Base-by-base conservation (phyloP, 1,140 invertebrate genomes). In the Brevipalpus yothersi region DNA sequence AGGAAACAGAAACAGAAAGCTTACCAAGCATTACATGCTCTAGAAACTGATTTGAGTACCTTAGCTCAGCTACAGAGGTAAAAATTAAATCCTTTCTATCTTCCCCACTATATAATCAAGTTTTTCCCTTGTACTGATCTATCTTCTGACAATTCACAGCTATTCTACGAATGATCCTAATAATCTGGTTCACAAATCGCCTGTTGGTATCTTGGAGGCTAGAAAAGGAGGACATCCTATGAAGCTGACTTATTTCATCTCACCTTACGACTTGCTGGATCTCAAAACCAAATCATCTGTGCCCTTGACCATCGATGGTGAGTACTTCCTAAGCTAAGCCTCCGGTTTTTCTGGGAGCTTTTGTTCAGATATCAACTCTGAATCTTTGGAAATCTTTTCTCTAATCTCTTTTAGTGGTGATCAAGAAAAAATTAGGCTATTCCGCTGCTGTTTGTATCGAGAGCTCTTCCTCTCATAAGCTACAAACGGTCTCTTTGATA, bases 201-300 rank as follows among this genome's bases (percentile, higher is more conserved):
- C 87, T 41, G 82, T 94, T 63, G 91, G 90, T 39, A 72, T 78
- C 53, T 63, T 78, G 31, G 67, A 75, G 61, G 71, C 71, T 39
- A 63, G 77, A 42, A 68, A 71, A 63, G 76, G 76, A 65, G 77
- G 75, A 73, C 86, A 91, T 69, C 83, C 89, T 0, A 87, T 93
- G 83, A 85, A 85, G 66, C 70, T 95, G 13, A 91, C 86, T 0
- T 96, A 92, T 70, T 93, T 93, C 69, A 84, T 94, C 19, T 85
- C 86, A n/a, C 88, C 88, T 0, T 93, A 92, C 69, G 87, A 93
- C 69, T 73, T 93, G 17, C 73, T 92, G 62, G 82, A 91, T 72
- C 75, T 79, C 59, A 80, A 81, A 61, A 78, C 75, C 60, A 79
- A 80, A 66, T 77, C 78, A n/a, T 76, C 81, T 15, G 78, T 84